These are phyloP conservation scores for Zapornia atra DNA, from an alignment of 2,113 vertebrate species.

Conservation along the genomic window DNA sequence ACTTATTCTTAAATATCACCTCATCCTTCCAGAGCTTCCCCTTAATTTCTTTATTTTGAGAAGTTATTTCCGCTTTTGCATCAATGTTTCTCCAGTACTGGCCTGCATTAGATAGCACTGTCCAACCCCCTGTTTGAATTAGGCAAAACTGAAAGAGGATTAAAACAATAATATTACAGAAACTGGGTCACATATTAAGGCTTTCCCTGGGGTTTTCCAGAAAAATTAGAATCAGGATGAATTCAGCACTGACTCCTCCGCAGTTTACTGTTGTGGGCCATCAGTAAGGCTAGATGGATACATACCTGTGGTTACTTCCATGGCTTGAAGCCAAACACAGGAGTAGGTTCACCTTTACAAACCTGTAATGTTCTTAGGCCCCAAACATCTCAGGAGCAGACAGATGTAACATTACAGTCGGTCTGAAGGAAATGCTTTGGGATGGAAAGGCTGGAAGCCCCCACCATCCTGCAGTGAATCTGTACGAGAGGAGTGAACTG, in stretches of 20 bases:
- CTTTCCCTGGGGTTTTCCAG: constrained; percentile 10
- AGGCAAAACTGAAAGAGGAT: constrained; percentile 52
- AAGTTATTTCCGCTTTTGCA: neutral
- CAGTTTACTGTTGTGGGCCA: neutral
- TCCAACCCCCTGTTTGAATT: neutral
- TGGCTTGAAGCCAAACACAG: neutral
- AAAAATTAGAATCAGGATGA: neutral
- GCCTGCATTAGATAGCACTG: neutral
- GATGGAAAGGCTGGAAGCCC: neutral
- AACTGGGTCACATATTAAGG: constrained; percentile 51
- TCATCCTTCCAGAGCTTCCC: neutral
- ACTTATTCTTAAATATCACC: too few species aligned
- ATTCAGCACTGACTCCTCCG: neutral
- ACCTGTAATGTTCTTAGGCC: neutral
- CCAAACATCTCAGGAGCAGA: neutral
- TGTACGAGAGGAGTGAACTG: neutral
- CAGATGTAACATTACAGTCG: neutral
- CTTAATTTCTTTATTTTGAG: neutral
- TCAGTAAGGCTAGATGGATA: neutral
- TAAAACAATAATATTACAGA: constrained; percentile 35
- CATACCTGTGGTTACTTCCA: rapidly evolving
- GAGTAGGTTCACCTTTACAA: neutral
- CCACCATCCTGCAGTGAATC: neutral
- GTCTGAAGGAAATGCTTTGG: neutral
- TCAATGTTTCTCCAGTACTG: neutral